Conservation (phyloP, 2,888 invertebrate genomes). For the Corythucha ciliata region DNA sequence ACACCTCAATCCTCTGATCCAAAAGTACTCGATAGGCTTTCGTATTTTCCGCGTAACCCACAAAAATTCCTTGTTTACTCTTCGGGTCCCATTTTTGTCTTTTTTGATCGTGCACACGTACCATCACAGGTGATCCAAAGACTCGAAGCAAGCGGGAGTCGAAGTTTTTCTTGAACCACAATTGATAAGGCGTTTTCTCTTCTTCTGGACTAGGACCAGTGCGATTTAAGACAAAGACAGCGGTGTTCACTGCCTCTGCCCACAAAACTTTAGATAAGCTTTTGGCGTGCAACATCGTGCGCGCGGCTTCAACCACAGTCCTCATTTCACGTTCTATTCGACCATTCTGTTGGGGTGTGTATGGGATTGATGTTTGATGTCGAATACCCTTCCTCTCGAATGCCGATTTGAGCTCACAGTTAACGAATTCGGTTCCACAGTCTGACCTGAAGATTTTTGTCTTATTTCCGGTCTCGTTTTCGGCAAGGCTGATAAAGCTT, state of each 20-base stretch:
- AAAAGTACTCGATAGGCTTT: no score
- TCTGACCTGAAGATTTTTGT: conserved; percentile 37
- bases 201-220: conserved; percentile 6
- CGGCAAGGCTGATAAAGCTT: conserved; percentile 17
- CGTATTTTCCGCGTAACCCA: no score
- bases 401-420: conserved; percentile 20
- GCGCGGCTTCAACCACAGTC: conserved; percentile 30
- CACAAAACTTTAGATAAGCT: conserved; percentile 8
- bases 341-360: conserved; percentile 31
- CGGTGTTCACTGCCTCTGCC: conserved; percentile 14
- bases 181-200: conserved; percentile 12
- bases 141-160: no score
- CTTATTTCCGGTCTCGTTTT: conserved; percentile 34
- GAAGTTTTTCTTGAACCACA: conserved; percentile 2
- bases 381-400: not conserved
- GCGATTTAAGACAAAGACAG: conserved; percentile 8
- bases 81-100: no score
- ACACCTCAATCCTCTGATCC: no score
- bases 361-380: conserved; percentile 24
- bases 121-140: no score
- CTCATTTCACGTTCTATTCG: conserved; percentile 28
- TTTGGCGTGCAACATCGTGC: conserved; percentile 27
- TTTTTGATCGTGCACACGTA: no score
- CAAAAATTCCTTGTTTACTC: no score
- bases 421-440: conserved; percentile 38